Evolutionary conservation across 2,113 vertebrate genomes (phyloP).

Genomic region (Bombycilla garrulus): DNA sequence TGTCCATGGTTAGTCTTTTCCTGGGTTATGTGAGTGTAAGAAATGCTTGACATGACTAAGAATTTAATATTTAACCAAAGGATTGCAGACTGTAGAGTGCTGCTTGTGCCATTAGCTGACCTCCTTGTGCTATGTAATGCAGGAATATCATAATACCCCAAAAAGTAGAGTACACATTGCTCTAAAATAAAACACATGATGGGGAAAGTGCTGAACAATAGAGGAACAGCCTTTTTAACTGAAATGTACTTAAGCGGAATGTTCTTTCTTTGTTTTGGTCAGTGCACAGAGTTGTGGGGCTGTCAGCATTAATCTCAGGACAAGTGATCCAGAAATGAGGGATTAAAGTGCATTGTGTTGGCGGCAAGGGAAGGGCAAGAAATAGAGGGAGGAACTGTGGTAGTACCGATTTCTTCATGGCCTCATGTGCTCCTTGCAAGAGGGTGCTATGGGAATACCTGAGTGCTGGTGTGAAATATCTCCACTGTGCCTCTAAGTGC

Average conservation of each 20-base stretch:
- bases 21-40: background rate
- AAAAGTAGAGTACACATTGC: background rate
- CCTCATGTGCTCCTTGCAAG: background rate
- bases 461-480: background rate
- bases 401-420: background rate
- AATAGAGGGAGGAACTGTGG: background rate
- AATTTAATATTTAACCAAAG: background rate
- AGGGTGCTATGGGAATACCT: background rate
- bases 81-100: background rate
- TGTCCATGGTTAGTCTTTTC: background rate
- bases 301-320: background rate
- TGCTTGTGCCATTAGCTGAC: background rate
- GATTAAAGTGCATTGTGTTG: background rate
- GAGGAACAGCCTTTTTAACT: background rate
- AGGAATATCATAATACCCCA: background rate
- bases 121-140: background rate
- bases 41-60: background rate
- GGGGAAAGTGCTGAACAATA: background rate
- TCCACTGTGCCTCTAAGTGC: background rate
- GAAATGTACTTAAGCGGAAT: background rate
- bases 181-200: background rate
- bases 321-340: background rate
- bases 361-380: background rate
- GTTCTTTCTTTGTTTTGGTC: background rate
- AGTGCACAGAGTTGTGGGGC: background rate